These are phyloP conservation scores for Synergus itoensis DNA, from an alignment of 2,888 invertebrate genomes.

Conservation along the genomic window DNA sequence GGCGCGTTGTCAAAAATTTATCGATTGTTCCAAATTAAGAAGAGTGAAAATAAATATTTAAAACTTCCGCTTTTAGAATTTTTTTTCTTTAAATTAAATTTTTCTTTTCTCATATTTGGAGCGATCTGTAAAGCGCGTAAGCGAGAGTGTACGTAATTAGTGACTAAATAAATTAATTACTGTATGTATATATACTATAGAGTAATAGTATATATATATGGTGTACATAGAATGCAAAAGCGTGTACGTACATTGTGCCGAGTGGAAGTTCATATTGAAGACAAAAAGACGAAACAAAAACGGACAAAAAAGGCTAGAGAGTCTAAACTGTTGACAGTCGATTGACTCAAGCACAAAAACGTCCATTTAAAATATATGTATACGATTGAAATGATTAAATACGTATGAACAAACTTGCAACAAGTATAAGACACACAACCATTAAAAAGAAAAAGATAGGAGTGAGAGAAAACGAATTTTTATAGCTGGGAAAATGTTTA, in stretches of 20 bases:
- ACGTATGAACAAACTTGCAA: constrained; percentile 9
- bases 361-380: constrained; percentile 3
- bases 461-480: constrained; percentile 31
- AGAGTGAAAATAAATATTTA: neutral
- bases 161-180: constrained; percentile 29
- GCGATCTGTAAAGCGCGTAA: constrained; percentile 12
- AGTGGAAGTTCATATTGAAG: constrained; percentile 24
- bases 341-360: constrained; percentile 30
- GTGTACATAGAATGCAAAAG: constrained; percentile 39
- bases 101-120: neutral
- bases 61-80: neutral
- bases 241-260: constrained; percentile 39
- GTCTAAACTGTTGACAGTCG: constrained; percentile 8
- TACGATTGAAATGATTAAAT: neutral
- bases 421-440: neutral
- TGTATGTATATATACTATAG: constrained; percentile 34
- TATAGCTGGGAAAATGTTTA: neutral
- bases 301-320: constrained; percentile 19
- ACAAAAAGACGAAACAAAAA: neutral
- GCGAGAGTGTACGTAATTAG: constrained; percentile 34
- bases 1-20: constrained; percentile 36
- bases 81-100: neutral
- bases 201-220: constrained; percentile 33
- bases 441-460: neutral
- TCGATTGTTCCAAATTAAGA: constrained; percentile 21